Evolutionary conservation across 1,140 invertebrate genomes (phyloP), one percentile per base, ranked within the genome.

Genomic region (Luehdorfia chinensis): DNA sequence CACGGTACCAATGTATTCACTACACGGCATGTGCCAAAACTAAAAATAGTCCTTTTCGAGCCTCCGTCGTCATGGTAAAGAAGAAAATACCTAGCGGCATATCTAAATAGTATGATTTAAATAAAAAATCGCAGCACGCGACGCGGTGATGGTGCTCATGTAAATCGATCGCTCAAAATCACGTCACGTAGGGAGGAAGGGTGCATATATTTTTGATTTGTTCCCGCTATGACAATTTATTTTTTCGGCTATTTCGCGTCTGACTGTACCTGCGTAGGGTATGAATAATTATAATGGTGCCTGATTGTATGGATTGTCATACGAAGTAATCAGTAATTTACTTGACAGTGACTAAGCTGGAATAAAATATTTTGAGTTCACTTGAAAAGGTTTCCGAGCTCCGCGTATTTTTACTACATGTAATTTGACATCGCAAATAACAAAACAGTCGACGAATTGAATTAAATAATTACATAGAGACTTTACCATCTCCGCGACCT

Each of bases 171-270:
- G 58, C 70, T 69, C 65, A 59, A 47, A 77, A 68, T 47, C 78
- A 53, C 56, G 65, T 73, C 80, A 84, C 80, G 80, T 84, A 78
- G 45, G 46, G 34, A 55, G 58, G 68, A 75, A 83, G 81, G 81
- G 81, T 85, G 81, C 79, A 85, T 85, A 84, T 84, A 81, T 84
- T 84, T 85, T 85, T 85, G 75, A 79, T 83, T 84, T 85, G 75
- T 79, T 75, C 69, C 71, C 70, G 66, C 54, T 54, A 66, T 72
- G 68, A 66, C 75, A 75, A 79, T 79, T 83, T 78, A 77, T 77
- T 84, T 78, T 74, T 73, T 69, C 59, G 56, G 41, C 50, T 62
- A 61, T 75, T 61, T 63, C 64, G 66, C 52, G 55, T 63, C 49
- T 59, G 57, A 57, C 57, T 47, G 51, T 52, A 64, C 45, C 28